These are phyloP conservation scores for Cochlearius cochlearius DNA, from an alignment of 2,113 vertebrate species.

Conservation along the genomic window DNA sequence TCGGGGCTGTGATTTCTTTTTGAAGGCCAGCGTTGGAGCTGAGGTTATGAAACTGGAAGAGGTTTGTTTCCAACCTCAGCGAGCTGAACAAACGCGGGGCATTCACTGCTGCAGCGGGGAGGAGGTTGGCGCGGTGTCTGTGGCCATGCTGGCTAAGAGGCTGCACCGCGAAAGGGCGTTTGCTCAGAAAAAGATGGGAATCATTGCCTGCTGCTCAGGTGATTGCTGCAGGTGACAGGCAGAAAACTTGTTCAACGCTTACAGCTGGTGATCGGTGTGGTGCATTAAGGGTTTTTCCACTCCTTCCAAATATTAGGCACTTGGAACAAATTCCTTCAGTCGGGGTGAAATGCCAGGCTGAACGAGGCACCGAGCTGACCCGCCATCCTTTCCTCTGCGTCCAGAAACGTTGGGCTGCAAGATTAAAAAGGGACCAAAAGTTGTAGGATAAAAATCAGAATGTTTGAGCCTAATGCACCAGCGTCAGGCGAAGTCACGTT, in stretches of 20 bases:
- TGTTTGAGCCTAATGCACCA: background rate
- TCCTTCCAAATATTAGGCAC: background rate
- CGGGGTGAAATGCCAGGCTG: background rate
- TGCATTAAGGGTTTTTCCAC: background rate
- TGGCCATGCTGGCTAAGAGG: background rate
- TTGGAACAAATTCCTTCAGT: background rate
- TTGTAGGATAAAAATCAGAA: background rate
- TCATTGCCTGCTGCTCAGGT: background rate
- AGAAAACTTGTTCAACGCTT: background rate
- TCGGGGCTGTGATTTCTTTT: background rate
- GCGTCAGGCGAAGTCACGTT: background rate
- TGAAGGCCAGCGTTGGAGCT: background rate
- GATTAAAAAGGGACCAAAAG: background rate
- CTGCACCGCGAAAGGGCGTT: accelerated
- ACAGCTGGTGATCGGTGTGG: background rate
- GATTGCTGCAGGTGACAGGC: background rate
- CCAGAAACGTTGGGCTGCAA: background rate
- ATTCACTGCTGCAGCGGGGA: background rate
- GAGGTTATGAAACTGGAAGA: background rate
- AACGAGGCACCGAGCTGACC: background rate
- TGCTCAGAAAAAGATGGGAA: background rate
- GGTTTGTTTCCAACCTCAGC: background rate
- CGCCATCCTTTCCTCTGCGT: background rate
- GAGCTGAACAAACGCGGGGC: accelerated
- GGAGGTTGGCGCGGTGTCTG: background rate